Percentiles rank a stretch among this genome's conserved stretches.
These are phyloP conservation scores for Erpornis zantholeuca DNA, from an alignment of 2,113 vertebrate species.

Conservation along the genomic window DNA sequence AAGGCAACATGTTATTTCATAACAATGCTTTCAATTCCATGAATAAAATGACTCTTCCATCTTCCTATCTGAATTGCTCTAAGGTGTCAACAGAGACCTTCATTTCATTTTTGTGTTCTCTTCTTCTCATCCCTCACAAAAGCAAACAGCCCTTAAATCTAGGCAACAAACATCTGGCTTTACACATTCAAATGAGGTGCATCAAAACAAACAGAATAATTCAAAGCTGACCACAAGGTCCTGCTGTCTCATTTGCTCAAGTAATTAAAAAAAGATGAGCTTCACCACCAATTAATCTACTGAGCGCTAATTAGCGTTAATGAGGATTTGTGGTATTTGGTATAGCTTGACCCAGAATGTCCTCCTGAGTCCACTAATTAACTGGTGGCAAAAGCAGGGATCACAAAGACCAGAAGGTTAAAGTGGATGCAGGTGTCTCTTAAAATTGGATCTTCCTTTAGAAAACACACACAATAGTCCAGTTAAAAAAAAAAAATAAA, in stretches of 20 bases:
- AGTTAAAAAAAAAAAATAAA: not conserved
- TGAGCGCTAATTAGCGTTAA: slow-evolving; percentile 73
- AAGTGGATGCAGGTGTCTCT: slow-evolving; percentile 55
- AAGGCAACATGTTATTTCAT: not conserved
- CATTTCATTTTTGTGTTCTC: slow-evolving; percentile 5
- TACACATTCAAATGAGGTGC: slow-evolving; percentile 71
- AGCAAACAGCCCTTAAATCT: slow-evolving; percentile 4
- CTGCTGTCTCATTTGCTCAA: slow-evolving; percentile 59
- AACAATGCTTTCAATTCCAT: not conserved
- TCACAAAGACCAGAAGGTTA: not conserved
- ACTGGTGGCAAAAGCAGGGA: slow-evolving; percentile 17
- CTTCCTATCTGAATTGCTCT: not conserved
- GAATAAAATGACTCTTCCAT: not conserved
- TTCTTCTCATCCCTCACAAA: slow-evolving; percentile 10
- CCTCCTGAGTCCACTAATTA: slow-evolving; percentile 40
- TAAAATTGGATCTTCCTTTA: not conserved
- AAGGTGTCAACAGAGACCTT: slow-evolving; percentile 1
- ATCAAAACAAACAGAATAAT: slow-evolving; percentile 75
- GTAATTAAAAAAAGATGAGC: slow-evolving; percentile 80
- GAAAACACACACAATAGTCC: not conserved
- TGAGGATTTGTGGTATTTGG: slow-evolving; percentile 67
- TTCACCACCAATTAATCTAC: slow-evolving; percentile 71
- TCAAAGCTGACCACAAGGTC: slow-evolving; percentile 62
- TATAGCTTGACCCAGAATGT: slow-evolving; percentile 57
- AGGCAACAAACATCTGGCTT: slow-evolving; percentile 65